These are phyloP conservation scores for Elymnias hypermnestra DNA, from an alignment of 1,140 invertebrate species.

Conservation along the genomic window DNA sequence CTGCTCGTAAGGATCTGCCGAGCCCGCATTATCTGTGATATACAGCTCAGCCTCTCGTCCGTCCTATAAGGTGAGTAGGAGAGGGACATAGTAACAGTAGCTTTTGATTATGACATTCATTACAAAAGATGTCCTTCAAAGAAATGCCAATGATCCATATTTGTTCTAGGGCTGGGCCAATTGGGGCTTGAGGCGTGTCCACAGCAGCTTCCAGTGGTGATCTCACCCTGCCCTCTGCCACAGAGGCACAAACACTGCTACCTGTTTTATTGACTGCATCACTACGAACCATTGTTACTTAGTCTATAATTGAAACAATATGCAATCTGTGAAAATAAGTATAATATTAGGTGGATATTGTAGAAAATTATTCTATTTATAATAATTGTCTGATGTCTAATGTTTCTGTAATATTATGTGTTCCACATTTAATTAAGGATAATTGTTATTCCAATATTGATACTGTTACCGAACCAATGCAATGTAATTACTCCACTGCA, in stretches of 20 bases:
- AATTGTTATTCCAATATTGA: conserved; percentile 75
- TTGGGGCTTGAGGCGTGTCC: conserved; percentile 72
- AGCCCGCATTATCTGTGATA: conserved; percentile 83
- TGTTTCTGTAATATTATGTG: conserved; percentile 78
- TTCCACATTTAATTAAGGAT: conserved; percentile 76
- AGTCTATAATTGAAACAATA: conserved; percentile 78
- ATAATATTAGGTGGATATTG: conserved; percentile 75
- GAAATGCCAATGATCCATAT: not conserved
- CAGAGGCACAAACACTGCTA: conserved; percentile 77
- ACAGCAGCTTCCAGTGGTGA: conserved; percentile 69
- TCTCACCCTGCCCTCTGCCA: conserved; percentile 66
- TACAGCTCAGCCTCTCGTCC: conserved; percentile 81
- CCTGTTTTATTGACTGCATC: conserved; percentile 75
- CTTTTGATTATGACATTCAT: too few species aligned
- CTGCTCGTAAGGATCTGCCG: conserved; percentile 68
- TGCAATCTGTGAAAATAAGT: conserved; percentile 81
- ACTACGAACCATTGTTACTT: conserved; percentile 77
- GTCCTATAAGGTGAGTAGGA: conserved; percentile 67
- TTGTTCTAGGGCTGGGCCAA: conserved; percentile 70
- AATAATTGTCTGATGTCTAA: conserved; percentile 81
- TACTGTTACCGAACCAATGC: conserved; percentile 81
- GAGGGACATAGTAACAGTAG: too few species aligned
- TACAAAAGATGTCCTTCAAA: too few species aligned
- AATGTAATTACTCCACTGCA: conserved; percentile 78
- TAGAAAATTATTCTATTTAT: conserved; percentile 77